Evolutionary conservation across 2,113 vertebrate genomes (phyloP), one percentile per base, ranked within the genome.

Genomic region (Nannobrachium achirus): DNA sequence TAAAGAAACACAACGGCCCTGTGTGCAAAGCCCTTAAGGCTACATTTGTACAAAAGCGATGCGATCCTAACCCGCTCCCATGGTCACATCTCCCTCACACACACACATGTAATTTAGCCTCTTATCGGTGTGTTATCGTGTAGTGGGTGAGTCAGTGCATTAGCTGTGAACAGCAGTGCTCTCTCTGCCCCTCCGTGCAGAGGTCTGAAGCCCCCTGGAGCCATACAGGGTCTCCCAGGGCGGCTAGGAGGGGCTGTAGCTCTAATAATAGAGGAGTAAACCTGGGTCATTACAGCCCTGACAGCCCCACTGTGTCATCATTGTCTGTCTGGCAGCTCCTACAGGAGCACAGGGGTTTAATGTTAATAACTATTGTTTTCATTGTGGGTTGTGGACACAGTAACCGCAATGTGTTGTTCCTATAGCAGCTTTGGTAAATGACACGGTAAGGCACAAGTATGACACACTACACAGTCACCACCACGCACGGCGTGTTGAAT

Each of bases 241-340:
- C 80, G 77, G 65, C 75, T 80, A 79, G 74, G 73, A 77, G 79
- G 83, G 88, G 84, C 86, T 80, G 25, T 72, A 56, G 84, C 78
- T 91, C 86, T 91, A 89, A 91, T 89, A 91, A 91, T 86, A 89
- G 89, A 89, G n/a, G 86, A 81, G 84, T 86, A 88, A 86, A 90
- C 89, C 86, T 86, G 82, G 85, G 87, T 88, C 87, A 90, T 90
- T 89, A 89, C 83, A 81, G 69, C 80, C 82, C 81, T 88, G 88
- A 88, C 89, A 86, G 80, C 79, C 46, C 79, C 85, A 89, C 80
- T 87, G 86, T 89, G 88, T 89, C 89, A 89, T 89, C 86, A 80
- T 86, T 85, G 85, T 86, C 82, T 90, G 82, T 81, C 57, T 18
- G 66, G 59, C 66, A 85, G 75, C 77, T 85, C 78, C 25, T 66